Evolutionary conservation across 2,888 invertebrate species (phyloP).

Genomic region (Eupithecia insigniata): DNA sequence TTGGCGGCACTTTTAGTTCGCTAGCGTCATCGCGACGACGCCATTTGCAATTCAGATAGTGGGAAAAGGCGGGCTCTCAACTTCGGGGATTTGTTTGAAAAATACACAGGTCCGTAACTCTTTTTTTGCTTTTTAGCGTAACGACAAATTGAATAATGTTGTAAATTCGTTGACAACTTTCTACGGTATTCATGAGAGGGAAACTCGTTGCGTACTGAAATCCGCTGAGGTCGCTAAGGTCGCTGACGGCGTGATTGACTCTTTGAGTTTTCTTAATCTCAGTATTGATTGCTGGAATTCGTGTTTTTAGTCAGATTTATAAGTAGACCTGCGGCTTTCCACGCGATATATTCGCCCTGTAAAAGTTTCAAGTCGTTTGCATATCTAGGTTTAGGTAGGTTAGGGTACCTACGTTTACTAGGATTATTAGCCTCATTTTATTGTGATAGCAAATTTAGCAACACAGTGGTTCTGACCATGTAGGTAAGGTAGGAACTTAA

Average conservation of each 20-base stretch:
- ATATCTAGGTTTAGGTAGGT: no score
- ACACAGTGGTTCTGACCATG: background rate
- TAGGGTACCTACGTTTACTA: background rate
- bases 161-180: slow-evolving; percentile 53
- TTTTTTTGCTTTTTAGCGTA: slow-evolving; percentile 70
- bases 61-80: slow-evolving; percentile 78
- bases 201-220: slow-evolving; percentile 43
- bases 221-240: slow-evolving; percentile 34
- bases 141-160: slow-evolving; percentile 76
- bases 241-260: slow-evolving; percentile 30
- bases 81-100: slow-evolving; percentile 78
- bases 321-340: background rate
- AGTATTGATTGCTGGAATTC: slow-evolving; percentile 35
- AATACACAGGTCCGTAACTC: slow-evolving; percentile 69
- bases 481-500: background rate
- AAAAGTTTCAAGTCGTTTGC: background rate
- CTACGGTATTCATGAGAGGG: slow-evolving; percentile 42
- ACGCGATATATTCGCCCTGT: background rate
- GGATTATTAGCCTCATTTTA: background rate
- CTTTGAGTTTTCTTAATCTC: slow-evolving; percentile 35
- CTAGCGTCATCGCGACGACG: slow-evolving; percentile 77
- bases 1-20: slow-evolving; percentile 83
- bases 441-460: background rate
- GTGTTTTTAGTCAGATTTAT: slow-evolving; percentile 19
- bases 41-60: slow-evolving; percentile 83